phyloP scores from a whole-genome alignment of 2,888 invertebrate genomes.

The Patella depressa region DNA sequence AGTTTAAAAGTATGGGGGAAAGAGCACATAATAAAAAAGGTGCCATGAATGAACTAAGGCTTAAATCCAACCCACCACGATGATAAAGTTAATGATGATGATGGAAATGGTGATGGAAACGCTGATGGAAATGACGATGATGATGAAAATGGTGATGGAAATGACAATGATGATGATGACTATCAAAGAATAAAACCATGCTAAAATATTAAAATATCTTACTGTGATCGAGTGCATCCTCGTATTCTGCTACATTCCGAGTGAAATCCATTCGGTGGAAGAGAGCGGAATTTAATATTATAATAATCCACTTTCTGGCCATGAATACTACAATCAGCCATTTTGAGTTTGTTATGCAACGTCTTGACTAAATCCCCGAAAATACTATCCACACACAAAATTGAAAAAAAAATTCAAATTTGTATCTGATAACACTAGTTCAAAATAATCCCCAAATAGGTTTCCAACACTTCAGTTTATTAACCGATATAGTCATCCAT shows the following conservation, averaged over 20 bases:
- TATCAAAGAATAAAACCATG: not conserved
- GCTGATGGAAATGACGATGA: not conserved
- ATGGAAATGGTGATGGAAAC: not conserved
- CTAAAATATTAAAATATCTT: not conserved
- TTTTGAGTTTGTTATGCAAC: no score
- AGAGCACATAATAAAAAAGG: no score
- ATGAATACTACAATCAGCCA: not conserved
- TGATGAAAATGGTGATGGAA: not conserved
- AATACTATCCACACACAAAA: no score
- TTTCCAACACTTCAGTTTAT: no score
- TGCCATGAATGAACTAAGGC: not conserved
- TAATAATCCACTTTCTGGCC: slow-evolving; percentile 3
- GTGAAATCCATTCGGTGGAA: slow-evolving; percentile 6
- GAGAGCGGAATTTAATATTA: slow-evolving; percentile 1
- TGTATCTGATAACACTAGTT: no score
- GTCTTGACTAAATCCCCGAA: no score
- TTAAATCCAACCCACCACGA: not conserved
- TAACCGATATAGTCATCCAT: no score
- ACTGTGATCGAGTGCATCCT: slow-evolving; percentile 4
- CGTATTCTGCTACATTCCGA: not conserved
- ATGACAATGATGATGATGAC: not conserved
- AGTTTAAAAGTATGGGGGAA: no score
- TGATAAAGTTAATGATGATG: not conserved
- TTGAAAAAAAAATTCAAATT: no score
- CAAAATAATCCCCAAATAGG: no score